These are phyloP conservation scores for Hippoglossus stenolepis DNA, from an alignment of 2,113 vertebrate genomes.

Conservation along the genomic window DNA sequence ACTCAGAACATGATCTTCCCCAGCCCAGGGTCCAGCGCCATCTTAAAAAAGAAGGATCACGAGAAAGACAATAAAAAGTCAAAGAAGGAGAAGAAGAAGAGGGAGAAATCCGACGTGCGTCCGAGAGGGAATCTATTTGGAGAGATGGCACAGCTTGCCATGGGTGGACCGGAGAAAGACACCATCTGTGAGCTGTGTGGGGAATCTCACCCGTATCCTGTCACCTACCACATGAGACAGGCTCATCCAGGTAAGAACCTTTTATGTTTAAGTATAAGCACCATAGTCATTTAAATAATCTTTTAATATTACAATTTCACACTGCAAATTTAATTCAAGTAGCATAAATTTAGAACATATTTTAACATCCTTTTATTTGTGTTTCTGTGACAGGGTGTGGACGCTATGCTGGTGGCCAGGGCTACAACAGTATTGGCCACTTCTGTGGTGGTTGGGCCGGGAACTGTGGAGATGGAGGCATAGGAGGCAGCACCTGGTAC, in stretches of 20 bases:
- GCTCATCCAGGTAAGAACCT: constrained; percentile 92
- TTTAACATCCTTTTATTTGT: constrained; percentile 3
- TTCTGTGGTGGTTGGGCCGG: constrained; percentile 99
- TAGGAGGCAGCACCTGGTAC: constrained; percentile 99
- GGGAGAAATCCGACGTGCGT: constrained; percentile 94
- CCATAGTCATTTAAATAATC: no score
- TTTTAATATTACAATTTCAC: no score
- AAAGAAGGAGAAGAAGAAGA: constrained; percentile 99
- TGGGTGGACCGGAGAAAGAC: constrained; percentile 98
- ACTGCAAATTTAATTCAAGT: no score
- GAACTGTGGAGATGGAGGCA: constrained; percentile 97
- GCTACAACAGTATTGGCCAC: constrained; percentile 98
- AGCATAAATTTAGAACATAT: background rate
- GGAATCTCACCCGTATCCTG: constrained; percentile 97
- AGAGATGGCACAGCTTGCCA: constrained; percentile 98
- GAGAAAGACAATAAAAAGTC: constrained; percentile 95
- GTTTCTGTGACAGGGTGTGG: constrained; percentile 88
- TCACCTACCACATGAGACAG: constrained; percentile 99
- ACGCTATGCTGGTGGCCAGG: constrained; percentile 96
- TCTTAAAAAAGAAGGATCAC: constrained; percentile 96
- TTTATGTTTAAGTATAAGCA: background rate
- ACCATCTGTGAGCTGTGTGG: constrained; percentile 98
- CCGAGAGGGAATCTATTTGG: constrained; percentile 98
- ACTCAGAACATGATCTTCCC: constrained; percentile 99
- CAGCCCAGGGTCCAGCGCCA: constrained; percentile 96